Percentiles rank a stretch among this genome's conserved stretches.
Evolutionary conservation across 2,113 vertebrate species (phyloP).

Genomic region (Gadus chalcogrammus): DNA sequence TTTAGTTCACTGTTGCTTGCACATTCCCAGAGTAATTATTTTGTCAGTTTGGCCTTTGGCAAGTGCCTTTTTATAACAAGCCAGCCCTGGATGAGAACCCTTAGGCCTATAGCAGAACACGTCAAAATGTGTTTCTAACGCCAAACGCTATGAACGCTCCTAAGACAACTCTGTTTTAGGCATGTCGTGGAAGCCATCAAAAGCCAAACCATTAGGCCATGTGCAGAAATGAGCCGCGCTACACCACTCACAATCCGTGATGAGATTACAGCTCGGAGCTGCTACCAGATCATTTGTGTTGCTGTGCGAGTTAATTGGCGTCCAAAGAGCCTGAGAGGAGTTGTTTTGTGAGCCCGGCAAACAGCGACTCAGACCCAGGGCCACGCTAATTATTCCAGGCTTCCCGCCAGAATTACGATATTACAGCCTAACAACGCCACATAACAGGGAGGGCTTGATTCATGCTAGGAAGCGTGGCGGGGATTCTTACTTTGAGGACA

Average conservation of each 20-base stretch:
- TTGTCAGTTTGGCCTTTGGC: too few species aligned
- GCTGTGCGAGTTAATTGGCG: slow-evolving; percentile 65
- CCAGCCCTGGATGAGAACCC: too few species aligned
- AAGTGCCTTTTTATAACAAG: too few species aligned
- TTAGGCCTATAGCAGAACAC: too few species aligned
- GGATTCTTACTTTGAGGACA: slow-evolving; percentile 8
- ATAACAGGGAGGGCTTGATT: slow-evolving; percentile 16
- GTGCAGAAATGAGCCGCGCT: slow-evolving; percentile 34
- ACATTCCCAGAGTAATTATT: too few species aligned
- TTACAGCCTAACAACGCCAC: slow-evolving; percentile 49
- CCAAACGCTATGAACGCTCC: too few species aligned
- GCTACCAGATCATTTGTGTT: slow-evolving; percentile 49
- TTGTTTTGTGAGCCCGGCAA: slow-evolving; percentile 57
- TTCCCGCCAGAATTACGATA: slow-evolving; percentile 50
- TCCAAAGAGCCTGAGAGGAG: slow-evolving; percentile 54
- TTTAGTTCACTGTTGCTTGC: too few species aligned
- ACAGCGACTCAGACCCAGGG: slow-evolving; percentile 62
- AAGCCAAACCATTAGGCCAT: slow-evolving; percentile 35
- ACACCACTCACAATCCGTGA: slow-evolving; percentile 36
- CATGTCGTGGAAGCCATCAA: slow-evolving; percentile 31
- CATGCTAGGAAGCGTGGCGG: slow-evolving; percentile 25
- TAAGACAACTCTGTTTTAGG: neutral
- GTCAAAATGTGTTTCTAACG: too few species aligned
- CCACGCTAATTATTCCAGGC: slow-evolving; percentile 66
- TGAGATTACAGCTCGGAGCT: slow-evolving; percentile 55